phyloP scores from a whole-genome alignment of 2,888 invertebrate genomes.

The Drosophila anomelani region DNA sequence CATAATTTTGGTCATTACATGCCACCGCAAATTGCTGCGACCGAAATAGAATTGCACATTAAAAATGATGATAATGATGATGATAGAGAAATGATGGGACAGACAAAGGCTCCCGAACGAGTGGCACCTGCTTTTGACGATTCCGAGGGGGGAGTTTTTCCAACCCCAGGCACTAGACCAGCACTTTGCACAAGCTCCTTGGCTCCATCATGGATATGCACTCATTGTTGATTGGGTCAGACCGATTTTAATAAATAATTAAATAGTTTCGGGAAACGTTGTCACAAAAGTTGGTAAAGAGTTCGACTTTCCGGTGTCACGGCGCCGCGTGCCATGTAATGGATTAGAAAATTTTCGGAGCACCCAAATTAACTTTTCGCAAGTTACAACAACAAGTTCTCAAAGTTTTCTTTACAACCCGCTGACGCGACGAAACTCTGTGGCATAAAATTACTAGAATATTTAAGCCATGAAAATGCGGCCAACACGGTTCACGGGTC shows the following conservation, averaged over 20 bases:
- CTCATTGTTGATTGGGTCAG: constrained; percentile 44
- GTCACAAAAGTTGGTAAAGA: constrained; percentile 38
- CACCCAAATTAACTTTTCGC: constrained; percentile 40
- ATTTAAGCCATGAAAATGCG: constrained; percentile 59
- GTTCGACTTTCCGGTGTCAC: constrained; percentile 24
- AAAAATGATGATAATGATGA: constrained; percentile 55
- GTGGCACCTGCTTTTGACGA: constrained; percentile 36
- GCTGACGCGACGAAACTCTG: constrained; percentile 38
- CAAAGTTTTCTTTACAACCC: constrained; percentile 21
- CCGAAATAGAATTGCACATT: constrained; percentile 62
- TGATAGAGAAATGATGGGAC: constrained; percentile 1
- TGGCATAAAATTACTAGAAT: constrained; percentile 22
- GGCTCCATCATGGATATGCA: constrained; percentile 39
- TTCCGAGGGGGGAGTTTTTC: background rate
- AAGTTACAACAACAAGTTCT: constrained; percentile 16
- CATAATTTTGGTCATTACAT: constrained; percentile 22
- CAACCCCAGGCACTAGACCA: constrained; percentile 6
- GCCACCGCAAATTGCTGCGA: constrained; percentile 23
- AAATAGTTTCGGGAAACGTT: constrained; percentile 39
- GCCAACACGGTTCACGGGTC: constrained; percentile 73
- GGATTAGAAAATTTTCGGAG: constrained; percentile 37
- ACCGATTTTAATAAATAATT: constrained; percentile 62
- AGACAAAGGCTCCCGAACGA: background rate
- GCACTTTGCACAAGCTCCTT: constrained; percentile 26
- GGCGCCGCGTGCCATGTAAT: constrained; percentile 39